These are phyloP conservation scores for Brachypodius melanocephalos DNA, from an alignment of 2,113 vertebrate genomes.

Conservation along the genomic window DNA sequence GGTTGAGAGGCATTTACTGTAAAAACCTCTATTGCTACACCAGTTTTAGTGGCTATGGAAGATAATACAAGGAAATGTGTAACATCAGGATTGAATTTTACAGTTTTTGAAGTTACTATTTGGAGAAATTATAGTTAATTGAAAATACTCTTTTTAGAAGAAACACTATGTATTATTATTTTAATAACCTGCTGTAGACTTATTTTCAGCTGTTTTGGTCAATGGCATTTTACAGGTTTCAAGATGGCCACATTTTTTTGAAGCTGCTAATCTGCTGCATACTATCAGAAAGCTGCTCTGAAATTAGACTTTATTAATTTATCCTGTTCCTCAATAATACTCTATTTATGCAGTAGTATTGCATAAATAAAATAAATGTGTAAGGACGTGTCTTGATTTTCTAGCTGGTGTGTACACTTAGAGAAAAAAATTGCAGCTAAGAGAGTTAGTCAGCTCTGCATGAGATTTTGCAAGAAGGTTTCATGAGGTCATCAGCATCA, in stretches of 20 bases:
- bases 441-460: fast-evolving
- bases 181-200: neutral
- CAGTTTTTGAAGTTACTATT: neutral
- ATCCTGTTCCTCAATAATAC: neutral
- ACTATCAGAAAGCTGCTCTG: neutral
- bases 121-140: neutral
- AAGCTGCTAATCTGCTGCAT: neutral
- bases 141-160: neutral
- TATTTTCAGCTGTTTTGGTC: neutral
- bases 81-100: neutral
- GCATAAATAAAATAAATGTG: neutral
- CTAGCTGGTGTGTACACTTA: neutral
- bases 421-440: neutral
- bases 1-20: neutral
- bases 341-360: neutral
- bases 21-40: neutral
- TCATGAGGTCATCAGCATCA: neutral
- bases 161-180: neutral
- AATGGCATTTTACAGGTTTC: neutral
- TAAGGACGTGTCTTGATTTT: neutral
- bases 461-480: neutral
- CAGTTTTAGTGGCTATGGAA: neutral
- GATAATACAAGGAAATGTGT: neutral
- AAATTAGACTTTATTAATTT: neutral
- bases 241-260: neutral